Conservation (phyloP, 2,888 invertebrate species). For the Ariolimax columbianus region DNA sequence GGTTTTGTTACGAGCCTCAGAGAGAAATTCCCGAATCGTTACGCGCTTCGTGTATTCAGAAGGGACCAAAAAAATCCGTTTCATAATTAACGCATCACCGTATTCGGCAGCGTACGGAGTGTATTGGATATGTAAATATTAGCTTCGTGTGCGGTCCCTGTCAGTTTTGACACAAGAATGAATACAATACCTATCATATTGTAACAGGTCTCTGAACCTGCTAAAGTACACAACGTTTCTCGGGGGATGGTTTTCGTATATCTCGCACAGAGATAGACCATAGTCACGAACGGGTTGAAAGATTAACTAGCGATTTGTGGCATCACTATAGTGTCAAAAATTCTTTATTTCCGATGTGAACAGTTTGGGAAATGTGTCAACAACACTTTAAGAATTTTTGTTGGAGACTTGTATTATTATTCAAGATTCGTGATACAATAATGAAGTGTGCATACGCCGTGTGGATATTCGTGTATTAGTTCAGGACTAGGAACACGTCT, state of each 20-base stretch:
- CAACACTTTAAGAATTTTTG: not conserved
- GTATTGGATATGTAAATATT: slow-evolving; percentile 6
- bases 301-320: slow-evolving; percentile 8
- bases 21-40: not conserved
- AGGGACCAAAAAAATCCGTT: not conserved
- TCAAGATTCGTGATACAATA: not conserved
- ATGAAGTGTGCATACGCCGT: not conserved
- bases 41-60: not conserved
- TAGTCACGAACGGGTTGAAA: not conserved
- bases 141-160: slow-evolving; percentile 1
- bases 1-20: not conserved
- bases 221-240: not conserved
- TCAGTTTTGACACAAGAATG: not conserved
- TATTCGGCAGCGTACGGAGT: not conserved
- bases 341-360: not conserved
- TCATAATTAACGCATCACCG: slow-evolving; percentile 3
- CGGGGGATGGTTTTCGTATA: not conserved
- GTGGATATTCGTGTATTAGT: not conserved
- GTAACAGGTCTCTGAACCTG: not conserved
- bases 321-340: slow-evolving; percentile 23
- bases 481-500: too few relatives aligned
- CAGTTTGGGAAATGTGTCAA: not conserved
- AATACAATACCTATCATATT: slow-evolving; percentile 3
- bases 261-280: not conserved
- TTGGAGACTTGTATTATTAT: not conserved